Conservation (phyloP, 2,797 vertebrate genomes). For the Sciurus vulgaris region DNA sequence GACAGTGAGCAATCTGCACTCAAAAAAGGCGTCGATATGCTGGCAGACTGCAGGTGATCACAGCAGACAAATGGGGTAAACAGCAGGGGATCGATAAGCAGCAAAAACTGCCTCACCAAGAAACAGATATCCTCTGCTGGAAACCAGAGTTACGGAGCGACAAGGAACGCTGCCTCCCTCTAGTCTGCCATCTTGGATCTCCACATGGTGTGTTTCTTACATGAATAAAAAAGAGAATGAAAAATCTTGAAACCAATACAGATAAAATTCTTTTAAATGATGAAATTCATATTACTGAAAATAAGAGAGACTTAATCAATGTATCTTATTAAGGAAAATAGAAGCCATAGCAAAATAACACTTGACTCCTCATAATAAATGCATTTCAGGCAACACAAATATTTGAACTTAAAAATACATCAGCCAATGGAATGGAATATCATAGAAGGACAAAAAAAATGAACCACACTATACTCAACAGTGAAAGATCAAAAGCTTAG, state of each 20-base stretch:
- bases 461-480: not conserved
- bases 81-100: too few relatives aligned
- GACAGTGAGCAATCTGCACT: too few relatives aligned
- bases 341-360: not conserved
- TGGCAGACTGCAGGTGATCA: too few relatives aligned
- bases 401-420: conserved; percentile 26
- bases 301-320: not conserved
- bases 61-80: too few relatives aligned
- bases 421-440: not conserved
- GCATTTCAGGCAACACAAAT: not conserved
- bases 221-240: not conserved
- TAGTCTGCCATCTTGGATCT: too few relatives aligned
- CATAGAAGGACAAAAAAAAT: not conserved
- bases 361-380: not conserved
- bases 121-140: too few relatives aligned
- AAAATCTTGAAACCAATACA: not conserved
- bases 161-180: too few relatives aligned
- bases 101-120: too few relatives aligned
- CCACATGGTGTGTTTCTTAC: not conserved
- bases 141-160: too few relatives aligned
- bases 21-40: too few relatives aligned
- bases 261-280: not conserved
- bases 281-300: not conserved
- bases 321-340: not conserved
- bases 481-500: not conserved